Evolutionary conservation across 2,888 invertebrate genomes (phyloP), one percentile per base, ranked within the genome.

Genomic region (Hesperia comma): DNA sequence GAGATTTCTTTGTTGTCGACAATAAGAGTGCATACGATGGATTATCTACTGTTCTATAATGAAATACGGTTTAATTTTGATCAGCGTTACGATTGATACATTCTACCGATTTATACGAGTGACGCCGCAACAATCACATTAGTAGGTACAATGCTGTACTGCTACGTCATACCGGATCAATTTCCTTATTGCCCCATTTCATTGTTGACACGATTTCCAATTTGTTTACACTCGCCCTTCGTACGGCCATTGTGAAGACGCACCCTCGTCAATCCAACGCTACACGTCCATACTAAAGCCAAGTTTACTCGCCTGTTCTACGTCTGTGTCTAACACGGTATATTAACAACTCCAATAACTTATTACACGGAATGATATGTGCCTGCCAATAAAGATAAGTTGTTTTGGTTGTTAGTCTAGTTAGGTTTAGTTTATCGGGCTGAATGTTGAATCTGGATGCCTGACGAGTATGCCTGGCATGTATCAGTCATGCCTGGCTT

Each of bases 251-350:
- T 49, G 56, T 56, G 37, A 17, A 37, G 56, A 12, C 32, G 2
- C 32, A 63, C 49, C 63, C 56, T 63, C 21, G 49, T 63, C 63
- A 63, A 63, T 63, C 46, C 55, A 56, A 15, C 54, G 56, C 37
- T 56, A 14, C 32, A 49, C 40, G 40, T 63, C 32, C 56, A 57
- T 43, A 41, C 32, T 49, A 19, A 14, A 54, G 6, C 14, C 26
- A 49, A 49, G 49, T 49, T 49, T 49, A 19, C 49, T 49, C n/a
- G 49, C 19, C 49, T 49, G 10, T 19, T 19, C 49, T 19, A 19
- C 49, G 19, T 2, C 43, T 17, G 49, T 49, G 19, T 49, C 49
- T 49, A 49, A 49, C 19, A 19, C 19, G 17, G 19, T 19, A 49
- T 49, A 49, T 49, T 49, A 49, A 49, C 19, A 49, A 49, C 19